Evolutionary conservation across 2,797 vertebrate species (phyloP), one percentile per base, ranked within the genome.

Genomic region (Picus viridis): DNA sequence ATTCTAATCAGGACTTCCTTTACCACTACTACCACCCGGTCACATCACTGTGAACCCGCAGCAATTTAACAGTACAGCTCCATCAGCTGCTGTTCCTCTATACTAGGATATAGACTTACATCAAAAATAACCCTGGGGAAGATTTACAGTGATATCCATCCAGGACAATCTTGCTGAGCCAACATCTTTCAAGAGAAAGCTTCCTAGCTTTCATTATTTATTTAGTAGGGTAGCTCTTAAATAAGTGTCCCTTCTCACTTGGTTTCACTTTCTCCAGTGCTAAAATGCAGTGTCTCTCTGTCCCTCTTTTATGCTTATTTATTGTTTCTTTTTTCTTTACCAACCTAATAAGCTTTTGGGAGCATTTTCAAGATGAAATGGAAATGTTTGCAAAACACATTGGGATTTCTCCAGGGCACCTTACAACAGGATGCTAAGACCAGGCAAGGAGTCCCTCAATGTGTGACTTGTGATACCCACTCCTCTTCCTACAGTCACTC

Each of bases 311-410:
- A 26, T 11, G 12, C 61, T 36, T 22, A 22, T 63, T 47, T 41
- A 41, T 16, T 56, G 34, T 54, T 43, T n/a, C n/a, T n/a, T 32
- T 12, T 16, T 10, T 16, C 45, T 20, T 20, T 54, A 36, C 17
- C 7, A 43, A 43, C 12, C 7, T n/a, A 64, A 19, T 0, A 5
- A 29, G 9, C 16, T 88, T 13, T 59, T 14, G 51, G 57, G 54
- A 64, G 51, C 32, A 26, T 89, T 95, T 93, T 83, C 56, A 43
- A 68, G 59, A 81, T 41, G 27, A 89, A 95, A 92, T 64, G 20
- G 75, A 83, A 93, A 73, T 83, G 32, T 23, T 88, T 86, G 12
- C 51, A 75, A 92, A 90, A 80, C 41, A 67, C 49, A 47, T 23
- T 59, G 53, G 62, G 23, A 63, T 56, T 85, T 89, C 47, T 59